A percentile compares a stretch with the other conserved stretches of the same genome.
These are phyloP conservation scores for Papilio demoleus DNA, from an alignment of 2,888 invertebrate species.

Conservation along the genomic window DNA sequence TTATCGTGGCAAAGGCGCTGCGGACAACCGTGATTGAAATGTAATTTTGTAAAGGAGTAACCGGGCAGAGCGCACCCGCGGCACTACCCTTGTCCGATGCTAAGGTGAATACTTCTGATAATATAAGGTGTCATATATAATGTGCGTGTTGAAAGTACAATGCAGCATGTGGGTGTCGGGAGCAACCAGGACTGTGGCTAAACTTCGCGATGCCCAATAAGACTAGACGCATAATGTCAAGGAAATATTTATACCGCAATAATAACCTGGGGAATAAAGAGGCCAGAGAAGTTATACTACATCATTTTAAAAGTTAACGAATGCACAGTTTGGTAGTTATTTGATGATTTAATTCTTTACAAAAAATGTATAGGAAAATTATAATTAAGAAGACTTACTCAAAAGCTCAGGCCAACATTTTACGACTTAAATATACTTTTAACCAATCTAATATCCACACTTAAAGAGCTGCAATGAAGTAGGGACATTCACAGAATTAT, in stretches of 20 bases:
- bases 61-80: slow-evolving; percentile 54
- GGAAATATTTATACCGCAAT: not conserved
- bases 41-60: slow-evolving; percentile 67
- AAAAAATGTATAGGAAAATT: too few relatives aligned
- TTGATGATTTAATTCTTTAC: too few relatives aligned
- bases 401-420: too few relatives aligned
- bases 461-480: not conserved
- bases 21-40: slow-evolving; percentile 61
- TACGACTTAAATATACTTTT: too few relatives aligned
- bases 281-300: not conserved
- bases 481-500: slow-evolving; percentile 8
- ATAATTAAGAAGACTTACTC: too few relatives aligned
- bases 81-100: slow-evolving; percentile 53
- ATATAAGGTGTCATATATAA: slow-evolving; percentile 29
- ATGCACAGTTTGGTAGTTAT: too few relatives aligned
- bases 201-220: not conserved
- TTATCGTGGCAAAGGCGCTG: slow-evolving; percentile 52
- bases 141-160: slow-evolving; percentile 32
- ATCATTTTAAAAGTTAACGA: not conserved
- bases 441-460: too few relatives aligned
- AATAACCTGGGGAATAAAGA: not conserved
- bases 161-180: slow-evolving; percentile 15
- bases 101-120: too few relatives aligned
- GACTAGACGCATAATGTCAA: not conserved
- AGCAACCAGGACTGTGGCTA: not conserved